A percentile compares a stretch with the other conserved stretches of the same genome.
These are phyloP conservation scores for Dorcus parallelipipedus DNA, from an alignment of 2,888 invertebrate genomes.

Conservation along the genomic window DNA sequence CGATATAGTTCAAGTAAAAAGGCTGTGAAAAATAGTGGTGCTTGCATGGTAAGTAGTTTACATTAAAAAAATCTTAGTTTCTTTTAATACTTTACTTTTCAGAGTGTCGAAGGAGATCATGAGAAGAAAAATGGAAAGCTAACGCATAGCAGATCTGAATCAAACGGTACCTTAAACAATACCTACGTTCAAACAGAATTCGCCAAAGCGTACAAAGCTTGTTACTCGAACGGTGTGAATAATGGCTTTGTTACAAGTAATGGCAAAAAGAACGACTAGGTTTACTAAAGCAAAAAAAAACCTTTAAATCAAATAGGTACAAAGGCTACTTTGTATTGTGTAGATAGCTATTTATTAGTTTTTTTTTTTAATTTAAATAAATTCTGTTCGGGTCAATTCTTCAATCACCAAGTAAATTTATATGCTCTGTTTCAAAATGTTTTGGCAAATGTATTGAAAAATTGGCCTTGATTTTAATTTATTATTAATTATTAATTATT, in stretches of 20 bases:
- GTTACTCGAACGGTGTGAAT: constrained; percentile 62
- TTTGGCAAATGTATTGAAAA: too few species aligned
- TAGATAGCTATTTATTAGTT: constrained; percentile 17
- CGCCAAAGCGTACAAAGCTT: constrained; percentile 57
- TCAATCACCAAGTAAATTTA: too few species aligned
- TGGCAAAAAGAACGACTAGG: constrained; percentile 30
- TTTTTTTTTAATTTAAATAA: constrained; percentile 6
- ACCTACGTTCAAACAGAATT: constrained; percentile 55
- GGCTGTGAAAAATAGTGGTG: constrained; percentile 47
- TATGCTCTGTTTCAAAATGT: too few species aligned
- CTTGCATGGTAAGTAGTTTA: constrained; percentile 67
- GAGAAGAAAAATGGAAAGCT: constrained; percentile 27
- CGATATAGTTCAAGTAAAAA: constrained; percentile 60
- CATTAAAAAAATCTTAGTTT: too few species aligned
- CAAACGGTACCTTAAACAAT: constrained; percentile 42
- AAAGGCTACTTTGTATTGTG: constrained; percentile 4
- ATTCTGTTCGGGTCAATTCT: too few species aligned
- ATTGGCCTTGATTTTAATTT: not conserved
- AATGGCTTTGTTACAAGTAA: constrained; percentile 57
- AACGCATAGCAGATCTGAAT: constrained; percentile 46
- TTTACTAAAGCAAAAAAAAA: not conserved
- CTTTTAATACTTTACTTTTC: constrained; percentile 31
- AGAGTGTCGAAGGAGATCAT: constrained; percentile 60
- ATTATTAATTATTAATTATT: not conserved
- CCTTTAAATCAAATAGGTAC: constrained; percentile 3